Conservation (phyloP, 37 sponge, comb jelly and placozoan species). For the Bolinopsis microptera region DNA sequence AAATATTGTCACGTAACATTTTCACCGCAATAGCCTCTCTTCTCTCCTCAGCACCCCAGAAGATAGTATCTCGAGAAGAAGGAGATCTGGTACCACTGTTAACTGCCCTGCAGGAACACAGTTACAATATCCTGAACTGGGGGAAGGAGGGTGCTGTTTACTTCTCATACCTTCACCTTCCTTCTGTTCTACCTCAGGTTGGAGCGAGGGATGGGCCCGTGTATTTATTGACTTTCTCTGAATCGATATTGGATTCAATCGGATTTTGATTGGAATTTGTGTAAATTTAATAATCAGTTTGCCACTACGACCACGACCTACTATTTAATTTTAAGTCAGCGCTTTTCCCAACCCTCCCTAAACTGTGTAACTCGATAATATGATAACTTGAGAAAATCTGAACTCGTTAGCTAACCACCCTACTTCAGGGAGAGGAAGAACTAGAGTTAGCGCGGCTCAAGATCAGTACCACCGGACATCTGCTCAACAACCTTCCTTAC, state of each 20-base stretch:
- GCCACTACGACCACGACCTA: too few species aligned
- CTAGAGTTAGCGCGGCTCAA: not conserved
- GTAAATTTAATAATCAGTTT: too few species aligned
- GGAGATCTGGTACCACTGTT: not conserved
- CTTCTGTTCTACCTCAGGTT: constrained; percentile 23
- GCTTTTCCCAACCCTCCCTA: too few species aligned
- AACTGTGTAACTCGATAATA: too few species aligned
- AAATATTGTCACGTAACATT: too few species aligned
- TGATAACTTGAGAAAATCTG: too few species aligned
- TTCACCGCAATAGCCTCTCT: too few species aligned
- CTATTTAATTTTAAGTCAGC: too few species aligned
- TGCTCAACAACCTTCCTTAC: constrained; percentile 20
- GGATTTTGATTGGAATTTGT: not conserved
- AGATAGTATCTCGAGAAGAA: constrained; percentile 57
- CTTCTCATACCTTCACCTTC: constrained; percentile 24
- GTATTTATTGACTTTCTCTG: too few species aligned
- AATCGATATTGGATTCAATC: not conserved
- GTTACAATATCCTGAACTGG: not conserved
- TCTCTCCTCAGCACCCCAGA: constrained; percentile 31
- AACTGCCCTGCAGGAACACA: not conserved
- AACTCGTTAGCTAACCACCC: too few species aligned
- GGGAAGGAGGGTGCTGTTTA: constrained; percentile 16
- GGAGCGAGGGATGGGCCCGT: not conserved
- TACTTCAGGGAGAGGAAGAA: constrained; percentile 51
- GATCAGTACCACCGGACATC: not conserved